These are phyloP conservation scores for Sporophila hypoxantha DNA, from an alignment of 2,113 vertebrate species.

Conservation along the genomic window DNA sequence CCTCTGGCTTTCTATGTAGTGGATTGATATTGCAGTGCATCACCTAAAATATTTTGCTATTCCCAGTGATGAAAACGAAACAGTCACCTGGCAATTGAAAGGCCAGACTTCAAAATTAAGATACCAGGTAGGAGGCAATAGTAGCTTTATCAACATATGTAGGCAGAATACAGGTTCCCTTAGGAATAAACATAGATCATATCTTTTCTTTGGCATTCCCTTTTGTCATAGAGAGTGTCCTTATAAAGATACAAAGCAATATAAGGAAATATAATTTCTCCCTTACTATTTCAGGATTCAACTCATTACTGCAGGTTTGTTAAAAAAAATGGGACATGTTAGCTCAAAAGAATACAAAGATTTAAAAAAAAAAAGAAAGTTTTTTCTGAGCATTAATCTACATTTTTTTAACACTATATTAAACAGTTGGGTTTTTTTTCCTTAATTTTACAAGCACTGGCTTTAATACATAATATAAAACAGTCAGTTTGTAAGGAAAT, in stretches of 20 bases:
- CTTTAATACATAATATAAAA: background rate
- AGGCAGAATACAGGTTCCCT: background rate
- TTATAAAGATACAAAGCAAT: background rate
- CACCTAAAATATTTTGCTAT: background rate
- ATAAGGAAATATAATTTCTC: background rate
- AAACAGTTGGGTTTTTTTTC: background rate
- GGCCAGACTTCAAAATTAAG: background rate
- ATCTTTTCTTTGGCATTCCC: background rate
- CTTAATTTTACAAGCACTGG: background rate
- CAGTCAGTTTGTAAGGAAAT: background rate
- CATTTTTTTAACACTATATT: background rate
- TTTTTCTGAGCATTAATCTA: background rate
- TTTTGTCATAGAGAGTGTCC: background rate
- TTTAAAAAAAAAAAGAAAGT: background rate
- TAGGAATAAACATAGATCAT: background rate
- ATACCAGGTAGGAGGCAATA: background rate
- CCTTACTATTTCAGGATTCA: background rate
- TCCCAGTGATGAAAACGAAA: background rate
- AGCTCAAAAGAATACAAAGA: background rate
- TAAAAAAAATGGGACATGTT: background rate
- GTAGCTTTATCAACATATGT: background rate
- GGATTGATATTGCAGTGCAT: background rate
- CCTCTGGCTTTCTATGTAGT: background rate
- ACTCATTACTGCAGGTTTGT: background rate
- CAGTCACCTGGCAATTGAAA: background rate